Evolutionary conservation across 2,797 vertebrate species (phyloP).

Genomic region (Linurgus olivaceus): DNA sequence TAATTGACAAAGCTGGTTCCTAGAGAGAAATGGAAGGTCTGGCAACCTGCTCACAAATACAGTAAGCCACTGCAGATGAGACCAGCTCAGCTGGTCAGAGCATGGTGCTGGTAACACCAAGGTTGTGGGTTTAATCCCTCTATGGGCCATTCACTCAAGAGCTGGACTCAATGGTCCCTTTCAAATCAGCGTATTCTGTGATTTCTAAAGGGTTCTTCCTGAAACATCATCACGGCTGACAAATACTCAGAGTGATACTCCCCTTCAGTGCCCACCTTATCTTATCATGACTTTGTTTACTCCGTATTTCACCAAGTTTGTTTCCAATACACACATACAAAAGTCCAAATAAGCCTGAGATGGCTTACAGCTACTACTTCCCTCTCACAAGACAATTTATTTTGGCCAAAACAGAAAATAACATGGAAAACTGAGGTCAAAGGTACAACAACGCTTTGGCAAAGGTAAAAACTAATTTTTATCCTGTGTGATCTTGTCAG

Average conservation of each 20-base stretch:
- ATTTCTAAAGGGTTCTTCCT: background rate
- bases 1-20: background rate
- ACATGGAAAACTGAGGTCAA: background rate
- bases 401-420: background rate
- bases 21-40: background rate
- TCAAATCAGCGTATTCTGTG: background rate
- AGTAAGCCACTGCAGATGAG: background rate
- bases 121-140: background rate
- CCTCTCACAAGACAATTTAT: background rate
- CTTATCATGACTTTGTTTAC: background rate
- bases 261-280: background rate
- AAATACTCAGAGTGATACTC: background rate
- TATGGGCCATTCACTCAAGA: background rate
- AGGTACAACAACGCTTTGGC: background rate
- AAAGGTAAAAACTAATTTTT: background rate
- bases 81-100: background rate
- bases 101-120: background rate
- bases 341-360: background rate
- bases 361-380: background rate
- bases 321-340: background rate
- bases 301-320: accelerated
- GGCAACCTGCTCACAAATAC: background rate
- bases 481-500: background rate
- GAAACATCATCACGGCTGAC: background rate
- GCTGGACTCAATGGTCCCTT: background rate